A percentile compares a stretch with the other conserved stretches of the same genome.
Evolutionary conservation across 2,888 invertebrate genomes (phyloP).

Genomic region (Nemotelus pantherinus): DNA sequence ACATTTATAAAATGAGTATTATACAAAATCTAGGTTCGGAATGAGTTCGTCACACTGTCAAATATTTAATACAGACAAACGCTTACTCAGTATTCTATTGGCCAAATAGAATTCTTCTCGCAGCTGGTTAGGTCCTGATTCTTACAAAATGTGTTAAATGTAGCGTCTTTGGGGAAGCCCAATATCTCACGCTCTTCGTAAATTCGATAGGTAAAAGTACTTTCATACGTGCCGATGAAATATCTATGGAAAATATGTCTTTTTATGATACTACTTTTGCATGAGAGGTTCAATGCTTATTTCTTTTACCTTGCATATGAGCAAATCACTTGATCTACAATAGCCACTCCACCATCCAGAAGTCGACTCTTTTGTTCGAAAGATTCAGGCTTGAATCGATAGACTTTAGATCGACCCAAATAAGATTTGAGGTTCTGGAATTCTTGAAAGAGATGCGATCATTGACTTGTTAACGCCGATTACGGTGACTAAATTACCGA

Average conservation of each 20-base stretch:
- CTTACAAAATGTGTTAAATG: constrained; percentile 81
- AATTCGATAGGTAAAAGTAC: constrained; percentile 95
- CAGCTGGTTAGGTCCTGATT: constrained; percentile 71
- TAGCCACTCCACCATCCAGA: constrained; percentile 87
- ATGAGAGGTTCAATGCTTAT: background rate
- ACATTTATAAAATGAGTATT: background rate
- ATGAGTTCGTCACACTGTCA: too few species aligned
- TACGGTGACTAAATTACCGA: constrained; percentile 61
- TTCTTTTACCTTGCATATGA: constrained; percentile 73
- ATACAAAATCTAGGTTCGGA: too few species aligned
- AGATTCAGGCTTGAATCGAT: constrained; percentile 59
- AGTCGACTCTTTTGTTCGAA: constrained; percentile 57
- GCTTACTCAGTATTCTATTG: constrained; percentile 68
- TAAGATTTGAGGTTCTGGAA: constrained; percentile 60
- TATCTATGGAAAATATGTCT: constrained; percentile 59
- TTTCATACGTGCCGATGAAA: constrained; percentile 93
- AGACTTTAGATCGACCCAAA: constrained; percentile 56
- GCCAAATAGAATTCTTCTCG: constrained; percentile 82
- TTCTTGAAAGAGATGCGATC: constrained; percentile 54
- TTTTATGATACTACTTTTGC: background rate
- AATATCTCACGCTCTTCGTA: constrained; percentile 97
- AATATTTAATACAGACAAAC: background rate
- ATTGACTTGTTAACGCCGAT: background rate
- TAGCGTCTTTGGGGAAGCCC: constrained; percentile 81
- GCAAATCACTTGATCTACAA: constrained; percentile 95